phyloP scores from a whole-genome alignment of 2,113 vertebrate species.

The Gnathonemus echidnorhynchus region DNA sequence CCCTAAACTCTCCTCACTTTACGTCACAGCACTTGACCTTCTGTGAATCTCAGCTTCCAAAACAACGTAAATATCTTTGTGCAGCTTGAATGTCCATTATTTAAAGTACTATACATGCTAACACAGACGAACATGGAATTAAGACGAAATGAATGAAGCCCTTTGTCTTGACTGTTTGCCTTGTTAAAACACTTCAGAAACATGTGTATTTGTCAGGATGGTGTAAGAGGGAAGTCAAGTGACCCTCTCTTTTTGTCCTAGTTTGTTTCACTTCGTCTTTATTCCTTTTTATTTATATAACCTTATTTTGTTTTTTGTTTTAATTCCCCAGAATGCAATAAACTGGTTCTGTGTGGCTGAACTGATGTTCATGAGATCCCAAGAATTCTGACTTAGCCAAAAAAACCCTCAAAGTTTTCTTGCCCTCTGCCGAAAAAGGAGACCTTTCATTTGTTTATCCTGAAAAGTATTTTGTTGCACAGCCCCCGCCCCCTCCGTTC shows the following conservation, averaged over 20 bases:
- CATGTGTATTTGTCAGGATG: background rate
- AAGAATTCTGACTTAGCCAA: background rate
- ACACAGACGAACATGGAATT: background rate
- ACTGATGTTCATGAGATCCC: background rate
- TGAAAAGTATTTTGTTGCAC: background rate
- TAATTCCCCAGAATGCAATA: background rate
- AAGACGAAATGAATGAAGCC: background rate
- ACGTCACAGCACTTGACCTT: background rate
- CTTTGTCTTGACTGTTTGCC: background rate
- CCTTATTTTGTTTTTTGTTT: background rate
- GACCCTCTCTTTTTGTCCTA: background rate
- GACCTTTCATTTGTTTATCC: background rate
- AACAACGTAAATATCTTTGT: background rate
- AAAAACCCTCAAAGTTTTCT: too few species aligned
- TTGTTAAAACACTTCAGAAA: background rate
- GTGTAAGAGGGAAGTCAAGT: background rate
- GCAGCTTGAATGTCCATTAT: background rate
- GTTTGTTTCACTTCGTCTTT: background rate
- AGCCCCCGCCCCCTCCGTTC: background rate
- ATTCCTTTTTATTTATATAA: background rate
- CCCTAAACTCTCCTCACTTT: background rate
- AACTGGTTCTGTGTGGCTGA: background rate
- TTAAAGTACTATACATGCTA: background rate
- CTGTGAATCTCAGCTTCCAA: background rate
- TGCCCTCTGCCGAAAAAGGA: background rate